Evolutionary conservation across 2,113 vertebrate genomes (phyloP), one percentile per base, ranked within the genome.

Genomic region (Paraplagusia blochii): DNA sequence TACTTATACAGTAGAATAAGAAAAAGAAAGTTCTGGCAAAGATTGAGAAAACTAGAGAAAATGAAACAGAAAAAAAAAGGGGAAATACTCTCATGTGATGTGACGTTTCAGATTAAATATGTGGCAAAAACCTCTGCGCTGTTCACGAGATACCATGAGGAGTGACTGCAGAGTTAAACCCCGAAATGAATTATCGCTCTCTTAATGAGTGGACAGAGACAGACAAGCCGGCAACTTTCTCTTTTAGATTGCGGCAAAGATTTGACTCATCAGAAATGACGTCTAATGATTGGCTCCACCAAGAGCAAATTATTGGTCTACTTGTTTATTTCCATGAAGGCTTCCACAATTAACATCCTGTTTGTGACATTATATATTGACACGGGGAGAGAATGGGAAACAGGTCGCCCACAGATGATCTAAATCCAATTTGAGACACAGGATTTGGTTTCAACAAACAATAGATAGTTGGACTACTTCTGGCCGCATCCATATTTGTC

Each of bases 311-410:
- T 75, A 78, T 72, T 74, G 79, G 62, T 70, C 59, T 73, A 55
- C 69, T 77, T 79, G 77, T 79, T 83, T 81, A 67, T 76, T 66
- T 53, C 44, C 10, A 69, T 60, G 55, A 53, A 58, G 29, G 40
- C 15, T n/a, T 62, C 68, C 70, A 45, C 66, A 61, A 72, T 77
- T 63, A 73, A 79, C 75, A 70, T 42, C 72, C 74, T 76, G 81
- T 77, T 82, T 79, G 62, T 77, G 76, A 76, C 78, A 77, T 60
- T 38, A 71, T 77, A 80, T 66, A 83, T 73, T 78, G 79, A 83
- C 72, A 59, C 53, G 33, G 19, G 39, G 79, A 84, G 67, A 39
- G 16, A 8, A 16, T 58, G 78, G 82, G 82, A 85, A 85, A 69
- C 40, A 44, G 63, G 39, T 34, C 51, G 36, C 71, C 80, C 80